These are phyloP conservation scores for Drosophila dunni DNA, from an alignment of 1,140 invertebrate genomes.

Conservation along the genomic window DNA sequence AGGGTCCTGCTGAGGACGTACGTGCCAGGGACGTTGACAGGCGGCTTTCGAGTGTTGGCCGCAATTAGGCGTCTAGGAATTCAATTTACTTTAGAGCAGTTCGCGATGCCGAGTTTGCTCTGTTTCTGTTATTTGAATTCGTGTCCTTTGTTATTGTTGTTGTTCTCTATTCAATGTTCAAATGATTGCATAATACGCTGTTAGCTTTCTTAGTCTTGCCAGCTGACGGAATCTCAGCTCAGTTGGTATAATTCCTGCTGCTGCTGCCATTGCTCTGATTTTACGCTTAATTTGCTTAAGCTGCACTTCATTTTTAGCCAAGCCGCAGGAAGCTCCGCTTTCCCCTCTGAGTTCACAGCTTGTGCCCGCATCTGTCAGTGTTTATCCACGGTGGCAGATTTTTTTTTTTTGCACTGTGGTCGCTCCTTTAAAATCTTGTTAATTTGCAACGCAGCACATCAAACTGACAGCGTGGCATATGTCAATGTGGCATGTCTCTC, in stretches of 20 bases:
- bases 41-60: slow-evolving; percentile 66
- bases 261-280: slow-evolving; percentile 60
- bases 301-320: slow-evolving; percentile 72
- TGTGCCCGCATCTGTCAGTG: slow-evolving; percentile 51
- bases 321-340: slow-evolving; percentile 8
- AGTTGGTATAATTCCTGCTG: neutral
- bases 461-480: slow-evolving; percentile 60
- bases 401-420: slow-evolving; percentile 54
- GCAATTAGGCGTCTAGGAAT: slow-evolving; percentile 76
- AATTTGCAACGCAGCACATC: slow-evolving; percentile 73
- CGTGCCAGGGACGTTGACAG: slow-evolving; percentile 49
- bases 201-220: slow-evolving; percentile 15
- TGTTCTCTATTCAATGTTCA: slow-evolving; percentile 55
- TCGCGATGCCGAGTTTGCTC: slow-evolving; percentile 4
- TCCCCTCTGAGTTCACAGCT: neutral
- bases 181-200: slow-evolving; percentile 74
- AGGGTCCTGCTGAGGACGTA: slow-evolving; percentile 51
- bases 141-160: slow-evolving; percentile 21
- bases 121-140: neutral
- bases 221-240: slow-evolving; percentile 40
- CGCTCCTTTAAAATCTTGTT: slow-evolving; percentile 72
- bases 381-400: slow-evolving; percentile 62
- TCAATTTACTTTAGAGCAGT: slow-evolving; percentile 75
- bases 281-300: slow-evolving; percentile 79
- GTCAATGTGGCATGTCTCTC: slow-evolving; percentile 32